Conservation (phyloP, 1,140 invertebrate species). For the Bactericera cockerelli region DNA sequence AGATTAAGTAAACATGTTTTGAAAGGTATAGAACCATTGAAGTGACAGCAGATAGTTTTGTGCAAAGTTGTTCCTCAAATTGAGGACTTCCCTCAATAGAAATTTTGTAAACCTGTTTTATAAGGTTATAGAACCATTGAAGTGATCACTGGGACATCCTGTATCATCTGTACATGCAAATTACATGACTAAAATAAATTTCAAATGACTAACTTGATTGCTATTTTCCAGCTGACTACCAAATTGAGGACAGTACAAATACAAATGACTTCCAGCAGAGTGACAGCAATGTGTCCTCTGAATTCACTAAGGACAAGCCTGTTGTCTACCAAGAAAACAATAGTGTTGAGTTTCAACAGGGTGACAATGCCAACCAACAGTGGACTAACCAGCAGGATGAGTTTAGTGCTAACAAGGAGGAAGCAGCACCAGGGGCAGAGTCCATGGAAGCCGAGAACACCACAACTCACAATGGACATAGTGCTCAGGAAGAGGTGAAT, state of each 20-base stretch:
- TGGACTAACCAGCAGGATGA: slow-evolving; percentile 3
- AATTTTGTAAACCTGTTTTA: too few relatives aligned
- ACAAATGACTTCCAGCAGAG: background rate
- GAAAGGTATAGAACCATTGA: too few relatives aligned
- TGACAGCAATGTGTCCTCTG: background rate
- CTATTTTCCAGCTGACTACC: background rate
- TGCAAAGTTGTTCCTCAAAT: too few relatives aligned
- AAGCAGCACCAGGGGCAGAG: background rate
- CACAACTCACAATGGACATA: background rate
- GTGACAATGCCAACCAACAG: slow-evolving; percentile 2
- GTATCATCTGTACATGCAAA: too few relatives aligned
- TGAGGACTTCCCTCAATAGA: too few relatives aligned
- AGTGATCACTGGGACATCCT: too few relatives aligned
- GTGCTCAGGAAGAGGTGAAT: background rate
- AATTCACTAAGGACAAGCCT: background rate
- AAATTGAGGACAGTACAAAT: slow-evolving; percentile 5
- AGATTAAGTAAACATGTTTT: too few relatives aligned
- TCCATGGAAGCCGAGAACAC: background rate
- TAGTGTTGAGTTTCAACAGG: slow-evolving; percentile 2
- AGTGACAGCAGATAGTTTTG: too few relatives aligned
- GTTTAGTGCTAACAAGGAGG: slow-evolving; percentile 1
- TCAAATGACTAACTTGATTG: too few relatives aligned
- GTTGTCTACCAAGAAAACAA: background rate
- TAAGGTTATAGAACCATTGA: too few relatives aligned
- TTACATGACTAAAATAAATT: too few relatives aligned